These are phyloP conservation scores for Steinernema carpocapsae DNA, from an alignment of 2,888 invertebrate species.

Conservation along the genomic window DNA sequence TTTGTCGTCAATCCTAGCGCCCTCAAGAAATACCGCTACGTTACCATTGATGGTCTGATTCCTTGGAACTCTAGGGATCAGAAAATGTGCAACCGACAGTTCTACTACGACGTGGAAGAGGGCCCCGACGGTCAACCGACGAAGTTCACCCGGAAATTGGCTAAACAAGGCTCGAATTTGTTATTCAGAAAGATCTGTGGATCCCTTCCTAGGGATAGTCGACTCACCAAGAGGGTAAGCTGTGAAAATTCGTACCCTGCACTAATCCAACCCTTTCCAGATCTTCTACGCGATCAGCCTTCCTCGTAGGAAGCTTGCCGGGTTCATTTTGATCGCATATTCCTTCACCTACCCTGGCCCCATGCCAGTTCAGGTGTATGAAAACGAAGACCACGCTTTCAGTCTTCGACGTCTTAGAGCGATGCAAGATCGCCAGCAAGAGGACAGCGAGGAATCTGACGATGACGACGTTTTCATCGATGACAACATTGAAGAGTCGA, in stretches of 20 bases:
- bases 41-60: constrained; percentile 24
- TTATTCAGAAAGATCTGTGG: constrained; percentile 18
- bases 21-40: constrained; percentile 23
- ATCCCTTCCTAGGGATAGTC: constrained; percentile 8
- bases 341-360: constrained; percentile 25
- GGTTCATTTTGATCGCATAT: neutral
- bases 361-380: constrained; percentile 25
- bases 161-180: constrained; percentile 11
- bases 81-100: constrained; percentile 31
- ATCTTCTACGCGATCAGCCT: constrained; percentile 24
- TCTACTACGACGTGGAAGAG: constrained; percentile 11
- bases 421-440: constrained; percentile 22
- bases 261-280: neutral
- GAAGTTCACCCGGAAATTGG: constrained; percentile 12
- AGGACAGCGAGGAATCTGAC: constrained; percentile 10
- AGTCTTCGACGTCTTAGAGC: constrained; percentile 21
- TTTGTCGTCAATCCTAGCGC: constrained; percentile 4
- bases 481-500: neutral
- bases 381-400: constrained; percentile 28
- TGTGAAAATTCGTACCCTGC: no score
- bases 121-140: neutral
- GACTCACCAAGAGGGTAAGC: constrained; percentile 14
- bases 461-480: constrained; percentile 23
- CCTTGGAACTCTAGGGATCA: constrained; percentile 25
- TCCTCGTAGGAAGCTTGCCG: constrained; percentile 3